Conservation (phyloP, 2,113 vertebrate species). For the Rhea americana region DNA sequence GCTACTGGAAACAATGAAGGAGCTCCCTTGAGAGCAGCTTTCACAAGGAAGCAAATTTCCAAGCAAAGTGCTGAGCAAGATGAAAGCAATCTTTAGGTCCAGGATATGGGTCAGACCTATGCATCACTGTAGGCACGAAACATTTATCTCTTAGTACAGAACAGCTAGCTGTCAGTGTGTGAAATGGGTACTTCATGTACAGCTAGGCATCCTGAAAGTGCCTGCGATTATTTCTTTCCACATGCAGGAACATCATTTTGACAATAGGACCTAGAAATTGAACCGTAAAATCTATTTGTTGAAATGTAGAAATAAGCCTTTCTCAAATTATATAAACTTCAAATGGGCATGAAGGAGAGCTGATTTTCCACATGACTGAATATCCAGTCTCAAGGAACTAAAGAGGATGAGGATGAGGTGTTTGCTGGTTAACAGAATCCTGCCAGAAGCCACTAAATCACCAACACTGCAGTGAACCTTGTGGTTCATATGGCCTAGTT, state of each 20-base stretch:
- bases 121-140: not conserved
- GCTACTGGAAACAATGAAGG: not conserved
- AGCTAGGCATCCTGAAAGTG: not conserved
- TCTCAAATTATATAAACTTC: constrained; percentile 26
- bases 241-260: not conserved
- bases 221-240: not conserved
- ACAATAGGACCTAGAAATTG: constrained; percentile 5
- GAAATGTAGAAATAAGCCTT: constrained; percentile 43
- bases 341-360: not conserved
- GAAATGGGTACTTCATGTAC: not conserved
- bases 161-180: not conserved
- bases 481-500: not conserved
- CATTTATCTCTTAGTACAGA: not conserved
- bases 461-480: not conserved
- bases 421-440: constrained; percentile 9
- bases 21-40: not conserved
- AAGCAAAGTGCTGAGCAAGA: not conserved
- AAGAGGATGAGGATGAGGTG: not conserved
- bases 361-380: constrained; percentile 37
- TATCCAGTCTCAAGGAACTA: not conserved
- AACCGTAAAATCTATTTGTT: constrained; percentile 8
- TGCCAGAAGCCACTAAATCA: not conserved
- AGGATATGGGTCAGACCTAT: not conserved
- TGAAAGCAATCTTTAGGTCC: not conserved
- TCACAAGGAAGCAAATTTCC: not conserved